A percentile compares a stretch with the other conserved stretches of the same genome.
These are phyloP conservation scores for Caretta caretta DNA, from an alignment of 2,113 vertebrate species.

Conservation along the genomic window DNA sequence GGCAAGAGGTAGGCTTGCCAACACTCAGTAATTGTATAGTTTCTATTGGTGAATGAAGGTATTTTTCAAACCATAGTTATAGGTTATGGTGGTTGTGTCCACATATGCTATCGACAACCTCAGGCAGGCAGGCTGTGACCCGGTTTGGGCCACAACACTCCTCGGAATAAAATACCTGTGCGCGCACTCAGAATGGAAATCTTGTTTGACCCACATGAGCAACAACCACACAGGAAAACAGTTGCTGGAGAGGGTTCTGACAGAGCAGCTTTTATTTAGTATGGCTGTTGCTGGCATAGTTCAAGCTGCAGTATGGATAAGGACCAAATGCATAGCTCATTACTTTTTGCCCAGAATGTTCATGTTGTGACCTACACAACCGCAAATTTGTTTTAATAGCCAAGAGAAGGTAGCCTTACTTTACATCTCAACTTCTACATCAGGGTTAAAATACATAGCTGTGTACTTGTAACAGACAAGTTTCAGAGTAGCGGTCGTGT, in stretches of 20 bases:
- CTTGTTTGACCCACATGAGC: neutral
- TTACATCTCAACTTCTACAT: neutral
- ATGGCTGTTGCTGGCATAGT: neutral
- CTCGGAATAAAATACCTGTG: constrained; percentile 15
- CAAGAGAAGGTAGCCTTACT: neutral
- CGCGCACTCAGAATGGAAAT: neutral
- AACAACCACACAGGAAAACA: neutral
- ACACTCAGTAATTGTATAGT: neutral
- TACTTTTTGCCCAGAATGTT: neutral
- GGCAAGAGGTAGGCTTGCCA: neutral
- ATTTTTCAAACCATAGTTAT: constrained; percentile 7
- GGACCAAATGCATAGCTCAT: neutral
- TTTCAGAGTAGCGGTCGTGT: too few relatives aligned
- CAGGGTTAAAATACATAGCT: neutral
- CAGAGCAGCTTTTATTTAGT: neutral
- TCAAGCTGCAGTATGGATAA: neutral
- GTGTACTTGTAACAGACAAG: too few relatives aligned
- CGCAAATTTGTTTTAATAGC: neutral
- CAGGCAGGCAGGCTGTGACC: neutral
- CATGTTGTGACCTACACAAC: neutral
- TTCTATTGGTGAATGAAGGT: neutral
- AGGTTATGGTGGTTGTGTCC: neutral
- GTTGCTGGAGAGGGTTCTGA: neutral
- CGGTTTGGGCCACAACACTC: neutral
- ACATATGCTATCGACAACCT: neutral